phyloP scores from a whole-genome alignment of 2,888 invertebrate genomes.

The Onthophagus sagittarius region DNA sequence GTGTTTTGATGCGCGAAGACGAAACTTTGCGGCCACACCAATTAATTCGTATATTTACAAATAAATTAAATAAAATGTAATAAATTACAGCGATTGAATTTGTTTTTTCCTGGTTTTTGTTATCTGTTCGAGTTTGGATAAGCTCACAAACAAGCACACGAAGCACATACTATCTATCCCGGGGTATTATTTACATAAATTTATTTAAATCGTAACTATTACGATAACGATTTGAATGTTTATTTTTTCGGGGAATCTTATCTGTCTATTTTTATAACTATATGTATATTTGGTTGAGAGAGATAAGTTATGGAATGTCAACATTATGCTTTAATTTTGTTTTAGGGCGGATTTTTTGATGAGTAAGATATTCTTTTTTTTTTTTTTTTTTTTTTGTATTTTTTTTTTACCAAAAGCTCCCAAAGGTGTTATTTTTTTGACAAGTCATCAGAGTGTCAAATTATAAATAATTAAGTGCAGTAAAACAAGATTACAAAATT shows the following conservation, averaged over 20 bases:
- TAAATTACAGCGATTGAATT: slow-evolving; percentile 1
- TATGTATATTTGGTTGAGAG: background rate
- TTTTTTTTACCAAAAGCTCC: too few relatives aligned
- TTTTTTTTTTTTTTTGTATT: too few relatives aligned
- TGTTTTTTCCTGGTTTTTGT: background rate
- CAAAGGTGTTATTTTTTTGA: too few relatives aligned
- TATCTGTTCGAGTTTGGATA: slow-evolving; percentile 1
- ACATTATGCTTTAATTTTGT: background rate
- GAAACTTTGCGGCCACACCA: background rate
- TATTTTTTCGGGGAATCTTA: slow-evolving; percentile 9
- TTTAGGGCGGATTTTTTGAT: too few relatives aligned
- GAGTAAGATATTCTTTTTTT: too few relatives aligned
- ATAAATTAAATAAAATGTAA: slow-evolving; percentile 9
- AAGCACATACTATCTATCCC: background rate
- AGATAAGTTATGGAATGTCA: background rate
- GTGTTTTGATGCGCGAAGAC: background rate
- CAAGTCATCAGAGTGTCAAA: too few relatives aligned
- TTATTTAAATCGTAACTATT: slow-evolving; percentile 9
- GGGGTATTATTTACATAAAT: slow-evolving; percentile 10
- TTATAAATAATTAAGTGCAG: too few relatives aligned
- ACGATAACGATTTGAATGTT: slow-evolving; percentile 4
- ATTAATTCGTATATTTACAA: background rate
- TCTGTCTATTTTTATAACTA: background rate
- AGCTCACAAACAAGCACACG: slow-evolving; percentile 3
- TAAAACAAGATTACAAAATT: too few relatives aligned